A percentile compares a stretch with the other conserved stretches of the same genome.
These are phyloP conservation scores for Odontocolon sp. DNA, from an alignment of 2,888 invertebrate genomes.

Conservation along the genomic window DNA sequence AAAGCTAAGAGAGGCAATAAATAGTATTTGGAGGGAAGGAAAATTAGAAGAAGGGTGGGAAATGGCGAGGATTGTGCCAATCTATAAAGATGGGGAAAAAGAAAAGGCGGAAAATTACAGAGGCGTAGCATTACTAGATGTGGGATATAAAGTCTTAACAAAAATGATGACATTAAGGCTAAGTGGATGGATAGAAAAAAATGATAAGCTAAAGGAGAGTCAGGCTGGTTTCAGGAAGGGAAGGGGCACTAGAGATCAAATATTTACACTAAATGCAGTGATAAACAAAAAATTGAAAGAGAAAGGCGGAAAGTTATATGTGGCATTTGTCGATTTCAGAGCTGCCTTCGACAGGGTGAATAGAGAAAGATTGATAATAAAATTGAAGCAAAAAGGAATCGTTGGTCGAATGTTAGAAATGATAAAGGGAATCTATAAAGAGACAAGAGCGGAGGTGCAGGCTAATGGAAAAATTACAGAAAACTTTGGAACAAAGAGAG, in stretches of 20 bases:
- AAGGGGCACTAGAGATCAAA: slow-evolving; percentile 42
- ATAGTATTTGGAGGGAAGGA: slow-evolving; percentile 30
- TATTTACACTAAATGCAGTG: slow-evolving; percentile 40
- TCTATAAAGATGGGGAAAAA: slow-evolving; percentile 27
- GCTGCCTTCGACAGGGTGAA: slow-evolving; percentile 39
- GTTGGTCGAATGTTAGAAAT: slow-evolving; percentile 20
- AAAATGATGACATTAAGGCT: slow-evolving; percentile 44
- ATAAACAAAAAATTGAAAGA: slow-evolving; percentile 23
- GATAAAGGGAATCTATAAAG: slow-evolving; percentile 29
- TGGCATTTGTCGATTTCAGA: neutral
- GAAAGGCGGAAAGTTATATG: slow-evolving; percentile 25
- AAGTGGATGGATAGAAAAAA: slow-evolving; percentile 41
- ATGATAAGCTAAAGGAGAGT: slow-evolving; percentile 45
- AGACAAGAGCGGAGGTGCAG: slow-evolving; percentile 28
- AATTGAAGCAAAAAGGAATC: slow-evolving; percentile 33
- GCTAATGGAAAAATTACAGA: slow-evolving; percentile 38
- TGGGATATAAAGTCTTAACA: slow-evolving; percentile 44
- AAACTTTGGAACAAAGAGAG: slow-evolving; percentile 38
- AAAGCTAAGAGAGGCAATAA: slow-evolving; percentile 14
- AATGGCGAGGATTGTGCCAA: slow-evolving; percentile 38
- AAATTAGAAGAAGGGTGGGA: slow-evolving; percentile 28
- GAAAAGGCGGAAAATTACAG: slow-evolving; percentile 37
- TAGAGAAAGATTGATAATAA: slow-evolving; percentile 42
- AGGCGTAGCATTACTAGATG: slow-evolving; percentile 40
- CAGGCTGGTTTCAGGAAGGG: slow-evolving; percentile 54